Evolutionary conservation across 2,888 invertebrate species (phyloP), one percentile per base, ranked within the genome.

Genomic region (Harpalus rubripes): DNA sequence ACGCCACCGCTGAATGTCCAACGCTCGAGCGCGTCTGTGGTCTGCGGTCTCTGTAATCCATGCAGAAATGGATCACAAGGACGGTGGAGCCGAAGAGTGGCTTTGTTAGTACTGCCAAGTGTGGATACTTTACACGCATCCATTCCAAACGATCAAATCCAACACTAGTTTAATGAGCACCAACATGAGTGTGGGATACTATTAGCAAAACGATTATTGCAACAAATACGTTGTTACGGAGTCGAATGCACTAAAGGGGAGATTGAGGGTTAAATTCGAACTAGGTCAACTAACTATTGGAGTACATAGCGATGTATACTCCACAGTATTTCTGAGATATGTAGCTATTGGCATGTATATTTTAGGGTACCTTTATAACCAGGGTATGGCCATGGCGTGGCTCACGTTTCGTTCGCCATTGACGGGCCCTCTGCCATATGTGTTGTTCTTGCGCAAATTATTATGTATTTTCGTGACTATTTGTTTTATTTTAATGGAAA

Each of bases 21-120:
- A 52, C 65, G 81, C 81, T 65, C 65, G 44, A 68, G 41, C 81
- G 80, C 61, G 44, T 63, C 41, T 65, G 81, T 41, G 81, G 81
- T 81, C 26, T 68, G 81, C 44, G 81, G 81, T 81, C 12, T 68
- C 41, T 65, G 65, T 81, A 81, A 81, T 81, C 81, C 68, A 81
- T 81, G 81, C 81, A 81, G 63, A 81, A 68, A 81, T 65, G 68
- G 68, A 68, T 68, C 68, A 68, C 26, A 68, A 68, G 68, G 68
- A 39, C 68, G 32, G 12, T 32, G 63, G 59, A 59, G 44, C 44
- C 10, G 44, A 52, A 52, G 44, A 52, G 44, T 52, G 44, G 44
- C 44, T 52, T 52, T 52, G 44, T 52, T 52, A 52, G 44, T 32
- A 32, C 5, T 32, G 44, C 10, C 44, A 12, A 52, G 44, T 52